Evolutionary conservation across 92 coral and sea anemone species (phyloP), one percentile per base, ranked within the genome.

Genomic region (Siderastrea radians): DNA sequence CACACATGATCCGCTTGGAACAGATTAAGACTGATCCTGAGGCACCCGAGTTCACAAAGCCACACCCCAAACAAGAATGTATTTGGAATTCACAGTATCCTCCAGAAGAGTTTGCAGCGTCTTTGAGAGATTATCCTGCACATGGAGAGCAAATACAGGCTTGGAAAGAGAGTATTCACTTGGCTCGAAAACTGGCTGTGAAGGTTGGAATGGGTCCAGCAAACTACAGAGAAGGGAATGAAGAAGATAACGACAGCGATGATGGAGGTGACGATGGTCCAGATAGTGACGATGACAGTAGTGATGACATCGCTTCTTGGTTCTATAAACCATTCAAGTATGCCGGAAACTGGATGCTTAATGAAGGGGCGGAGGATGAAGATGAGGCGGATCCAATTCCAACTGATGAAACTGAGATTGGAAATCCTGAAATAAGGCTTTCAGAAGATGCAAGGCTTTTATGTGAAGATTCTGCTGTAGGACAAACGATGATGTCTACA

Each of bases 1-100:
- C 94, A 7, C 94, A 87, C 69, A 83, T 87, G 91, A 87, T 91
- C 63, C 92, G 79, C 17, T 61, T 91, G 49, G 94, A 91, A 60
- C 84, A 91, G 62, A 91, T 87, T 43, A 71, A 85, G 13, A 68
- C 73, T 16, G 79, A 91, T 49, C 94, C 89, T 50, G 11, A 59
- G 16, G 94, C 89, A 12, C 92, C 94, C 3, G 89, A 78, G 10
- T 91, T 77, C 52, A 72, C 90, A 15, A 86, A 77, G 72, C 90
- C 90, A 12, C 84, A 86, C 46, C 90, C 94, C 7, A 86, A 91
- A 55, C 91, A 91, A 71, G 88, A 91, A 45, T 80, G 94, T 70
- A 86, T 91, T 47, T 91, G 94, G 88, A 47, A 47, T 16, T 57
- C 52, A 15, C 94, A 91, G 71, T 86, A 86, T 43, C 84, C 81